Evolutionary conservation across 2,797 vertebrate genomes (phyloP), one percentile per base, ranked within the genome.

Genomic region (Oreonectes daqikongensis): DNA sequence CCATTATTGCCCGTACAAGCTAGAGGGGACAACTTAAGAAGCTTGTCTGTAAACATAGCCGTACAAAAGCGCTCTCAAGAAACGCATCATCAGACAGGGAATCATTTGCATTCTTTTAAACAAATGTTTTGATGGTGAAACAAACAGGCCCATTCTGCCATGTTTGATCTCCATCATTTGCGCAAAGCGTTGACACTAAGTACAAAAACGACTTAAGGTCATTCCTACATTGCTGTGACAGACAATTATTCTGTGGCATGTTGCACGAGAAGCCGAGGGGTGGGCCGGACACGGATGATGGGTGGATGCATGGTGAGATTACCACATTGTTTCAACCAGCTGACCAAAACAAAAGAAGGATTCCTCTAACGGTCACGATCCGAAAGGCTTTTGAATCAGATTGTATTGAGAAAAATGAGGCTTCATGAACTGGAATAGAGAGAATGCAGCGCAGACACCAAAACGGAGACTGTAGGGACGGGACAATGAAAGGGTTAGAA

Each of bases 41-140:
- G 85, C 72, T 87, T 84, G 72, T 87, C 88, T 86, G 86, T 90
- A 90, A 91, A 91, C 87, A 81, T 55, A 79, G 82, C 70, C 46
- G 64, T 74, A 81, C 35, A 52, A 68, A 79, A 75, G 46, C 38
- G 32, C 57, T 82, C 81, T 85, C 69, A 72, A 89, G 75, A 15
- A 71, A 60, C 84, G 79, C 66, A 67, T 63, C 78, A 82, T 67
- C 40, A 69, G 72, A 66, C 30, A 71, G 40, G 28, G 78, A 76
- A 69, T 80, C 79, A 65, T 80, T 71, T 78, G 70, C 79, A 84
- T 85, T 81, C 70, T 77, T 79, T 81, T 60, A 79, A 83, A 81
- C 61, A 55, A 67, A 79, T 24, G 52, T 65, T 48, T 81, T 76
- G 67, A 71, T 82, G 46, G 61, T 63, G 72, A 66, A 60, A 68